Conservation (phyloP, 2,113 vertebrate species). For the Rhadina sibilatrix region DNA sequence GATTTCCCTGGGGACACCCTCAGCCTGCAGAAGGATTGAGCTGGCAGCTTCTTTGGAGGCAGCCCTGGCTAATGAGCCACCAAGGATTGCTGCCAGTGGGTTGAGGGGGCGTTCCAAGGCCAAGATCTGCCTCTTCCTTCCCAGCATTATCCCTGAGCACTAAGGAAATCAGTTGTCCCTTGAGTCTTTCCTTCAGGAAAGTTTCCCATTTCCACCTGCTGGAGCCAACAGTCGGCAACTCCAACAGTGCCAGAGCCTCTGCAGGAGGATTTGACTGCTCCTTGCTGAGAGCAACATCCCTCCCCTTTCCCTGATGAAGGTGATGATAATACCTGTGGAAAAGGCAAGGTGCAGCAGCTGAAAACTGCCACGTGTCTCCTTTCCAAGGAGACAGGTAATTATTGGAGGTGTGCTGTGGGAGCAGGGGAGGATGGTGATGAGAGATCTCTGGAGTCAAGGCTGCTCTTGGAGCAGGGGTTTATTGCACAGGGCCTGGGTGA, state of each 20-base stretch:
- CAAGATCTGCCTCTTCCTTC: slow-evolving; percentile 10
- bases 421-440: too few species aligned
- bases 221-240: neutral
- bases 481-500: too few species aligned
- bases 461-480: too few species aligned
- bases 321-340: neutral
- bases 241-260: neutral
- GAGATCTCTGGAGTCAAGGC: too few species aligned
- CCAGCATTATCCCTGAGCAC: neutral
- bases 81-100: neutral
- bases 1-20: neutral
- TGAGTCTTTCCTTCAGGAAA: neutral
- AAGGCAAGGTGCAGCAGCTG: neutral
- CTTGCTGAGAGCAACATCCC: neutral
- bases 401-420: neutral
- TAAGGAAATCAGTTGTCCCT: neutral
- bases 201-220: neutral
- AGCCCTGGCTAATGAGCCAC: neutral
- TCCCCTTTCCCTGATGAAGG: neutral
- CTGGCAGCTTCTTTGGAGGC: neutral
- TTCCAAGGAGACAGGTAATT: neutral
- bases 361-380: neutral
- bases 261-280: neutral
- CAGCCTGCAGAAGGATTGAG: neutral
- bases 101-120: neutral